phyloP scores from a whole-genome alignment of 2,113 vertebrate species.

The Meriones unguiculatus region DNA sequence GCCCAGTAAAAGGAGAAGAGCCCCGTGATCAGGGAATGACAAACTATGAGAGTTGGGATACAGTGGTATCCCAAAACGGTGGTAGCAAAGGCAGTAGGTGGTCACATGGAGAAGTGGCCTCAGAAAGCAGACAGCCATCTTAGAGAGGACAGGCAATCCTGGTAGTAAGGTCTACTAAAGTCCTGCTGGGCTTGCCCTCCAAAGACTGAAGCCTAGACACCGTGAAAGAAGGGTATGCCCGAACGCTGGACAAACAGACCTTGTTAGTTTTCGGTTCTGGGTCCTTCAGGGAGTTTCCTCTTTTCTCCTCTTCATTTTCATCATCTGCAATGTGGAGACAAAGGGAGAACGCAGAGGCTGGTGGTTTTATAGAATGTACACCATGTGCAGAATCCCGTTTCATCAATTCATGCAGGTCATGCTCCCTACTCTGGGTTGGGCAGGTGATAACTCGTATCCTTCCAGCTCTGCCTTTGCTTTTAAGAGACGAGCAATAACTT shows the following conservation, averaged over 20 bases:
- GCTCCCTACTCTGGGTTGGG: not conserved
- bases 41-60: not conserved
- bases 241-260: not conserved
- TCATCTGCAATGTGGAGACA: not conserved
- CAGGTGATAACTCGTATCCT: no score
- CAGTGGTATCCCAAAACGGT: not conserved
- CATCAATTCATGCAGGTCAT: not conserved
- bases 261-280: not conserved
- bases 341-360: not conserved
- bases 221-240: not conserved
- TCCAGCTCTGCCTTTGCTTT: not conserved
- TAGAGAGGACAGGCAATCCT: not conserved
- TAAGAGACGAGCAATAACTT: not conserved
- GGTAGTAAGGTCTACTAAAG: not conserved
- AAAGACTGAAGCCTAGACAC: not conserved
- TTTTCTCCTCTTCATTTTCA: not conserved
- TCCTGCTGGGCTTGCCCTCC: not conserved
- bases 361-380: not conserved
- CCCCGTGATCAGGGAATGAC: not conserved
- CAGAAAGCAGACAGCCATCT: not conserved
- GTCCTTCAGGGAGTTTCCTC: no score
- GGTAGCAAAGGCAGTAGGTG: no score
- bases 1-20: not conserved
- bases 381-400: not conserved
- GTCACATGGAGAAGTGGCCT: not conserved